phyloP scores from a whole-genome alignment of 2,797 vertebrate genomes.

The Enteromius trimaculatus region DNA sequence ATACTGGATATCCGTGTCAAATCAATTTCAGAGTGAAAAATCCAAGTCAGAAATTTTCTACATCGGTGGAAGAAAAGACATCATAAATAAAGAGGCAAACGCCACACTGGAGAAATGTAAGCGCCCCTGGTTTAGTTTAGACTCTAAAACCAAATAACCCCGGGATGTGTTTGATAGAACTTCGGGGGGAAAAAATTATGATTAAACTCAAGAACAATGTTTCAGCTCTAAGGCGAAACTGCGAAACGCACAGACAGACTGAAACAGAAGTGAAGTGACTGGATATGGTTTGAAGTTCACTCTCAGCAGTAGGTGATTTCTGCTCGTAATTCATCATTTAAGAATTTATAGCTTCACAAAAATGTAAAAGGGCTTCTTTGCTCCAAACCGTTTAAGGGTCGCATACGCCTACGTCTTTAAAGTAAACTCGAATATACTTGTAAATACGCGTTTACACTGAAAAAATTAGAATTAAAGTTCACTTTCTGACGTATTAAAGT shows the following conservation, averaged over 20 bases:
- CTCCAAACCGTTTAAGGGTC: too few relatives aligned
- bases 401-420: not conserved
- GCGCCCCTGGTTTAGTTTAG: conserved; percentile 60
- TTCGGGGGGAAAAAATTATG: conserved; percentile 25
- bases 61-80: conserved; percentile 72
- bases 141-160: conserved; percentile 60
- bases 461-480: not conserved
- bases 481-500: not conserved
- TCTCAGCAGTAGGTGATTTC: conserved; percentile 17
- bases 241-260: not conserved
- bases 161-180: conserved; percentile 54
- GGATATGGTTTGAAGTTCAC: conserved; percentile 13
- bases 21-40: conserved; percentile 78
- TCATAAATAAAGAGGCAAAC: conserved; percentile 74
- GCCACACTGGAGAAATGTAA: conserved; percentile 64
- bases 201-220: conserved; percentile 52
- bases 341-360: not conserved
- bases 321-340: conserved; percentile 16
- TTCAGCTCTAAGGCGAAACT: conserved; percentile 30
- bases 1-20: conserved; percentile 82
- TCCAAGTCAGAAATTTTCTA: conserved; percentile 80
- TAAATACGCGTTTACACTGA: not conserved
- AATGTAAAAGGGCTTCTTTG: not conserved
- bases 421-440: not conserved
- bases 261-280: conserved; percentile 33